Evolutionary conservation across 2,113 vertebrate genomes (phyloP).

Genomic region (Cercopithecus mona): DNA sequence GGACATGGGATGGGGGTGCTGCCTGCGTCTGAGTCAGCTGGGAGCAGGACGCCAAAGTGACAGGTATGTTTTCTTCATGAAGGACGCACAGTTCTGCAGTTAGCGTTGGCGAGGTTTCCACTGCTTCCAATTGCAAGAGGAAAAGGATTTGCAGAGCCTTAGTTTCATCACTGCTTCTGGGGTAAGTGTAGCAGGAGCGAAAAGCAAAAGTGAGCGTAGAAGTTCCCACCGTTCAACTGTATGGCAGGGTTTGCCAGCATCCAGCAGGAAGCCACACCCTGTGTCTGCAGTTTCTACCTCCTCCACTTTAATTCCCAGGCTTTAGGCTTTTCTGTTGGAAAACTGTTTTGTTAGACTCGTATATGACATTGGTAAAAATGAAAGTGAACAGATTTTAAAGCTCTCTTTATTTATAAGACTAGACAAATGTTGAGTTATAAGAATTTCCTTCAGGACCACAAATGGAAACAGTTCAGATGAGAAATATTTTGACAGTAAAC

Average conservation of each 20-base stretch:
- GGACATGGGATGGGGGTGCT: neutral
- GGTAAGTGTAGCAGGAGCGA: neutral
- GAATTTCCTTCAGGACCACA: constrained; percentile 8
- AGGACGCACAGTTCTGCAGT: neutral
- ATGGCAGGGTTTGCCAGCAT: neutral
- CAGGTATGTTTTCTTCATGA: neutral
- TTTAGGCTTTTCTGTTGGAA: neutral
- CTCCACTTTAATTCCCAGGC: neutral
- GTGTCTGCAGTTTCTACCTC: neutral
- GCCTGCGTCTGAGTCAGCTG: neutral
- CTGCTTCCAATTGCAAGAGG: neutral
- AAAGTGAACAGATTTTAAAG: constrained; percentile 22
- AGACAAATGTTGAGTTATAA: neutral
- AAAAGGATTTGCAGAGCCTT: neutral
- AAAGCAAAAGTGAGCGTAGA: neutral
- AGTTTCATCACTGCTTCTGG: neutral
- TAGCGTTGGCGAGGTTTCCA: neutral
- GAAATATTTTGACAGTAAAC: constrained; percentile 55
- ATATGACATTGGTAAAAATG: neutral
- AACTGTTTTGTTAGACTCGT: neutral
- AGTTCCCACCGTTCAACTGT: neutral
- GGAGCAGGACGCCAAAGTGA: neutral
- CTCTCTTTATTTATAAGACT: constrained; percentile 56
- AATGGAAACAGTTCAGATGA: constrained; percentile 12
- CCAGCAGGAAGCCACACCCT: neutral